Evolutionary conservation across 2,113 vertebrate species (phyloP), one percentile per base, ranked within the genome.

Genomic region (Cavia aperea): DNA sequence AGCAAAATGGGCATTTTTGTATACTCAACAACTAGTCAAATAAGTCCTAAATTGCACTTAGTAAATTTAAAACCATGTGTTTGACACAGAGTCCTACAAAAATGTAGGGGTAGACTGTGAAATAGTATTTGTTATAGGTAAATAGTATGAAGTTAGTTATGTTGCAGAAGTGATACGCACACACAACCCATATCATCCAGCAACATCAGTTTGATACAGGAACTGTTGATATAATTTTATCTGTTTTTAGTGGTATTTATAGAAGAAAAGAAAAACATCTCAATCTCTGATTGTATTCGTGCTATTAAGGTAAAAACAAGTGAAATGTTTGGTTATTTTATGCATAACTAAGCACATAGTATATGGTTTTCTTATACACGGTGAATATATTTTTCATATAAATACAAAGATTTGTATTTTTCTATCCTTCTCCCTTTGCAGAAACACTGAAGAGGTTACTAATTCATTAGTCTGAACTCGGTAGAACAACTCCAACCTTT

Each of bases 81-180:
- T 33, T 86, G 56, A 23, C 31, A 77, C 4, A 77, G 7, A 51
- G 86, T 24, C 49, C 13, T n/a, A 63, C 3, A n/a, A 8, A 73
- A 4, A 46, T 49, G 0, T 49, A 33, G 6, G 4, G 6, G 0
- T 26, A 31, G 8, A 14, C 75, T 24, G 5, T 11, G 2, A 72
- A 63, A 86, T 56, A 63, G 13, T 60, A 5, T 66, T n/a, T 77
- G 24, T 1, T 33, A 54, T 46, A 39, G 2, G 5, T n/a, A 46
- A 7, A 12, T 63, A 54, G 1, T 49, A 21, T 36, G 15, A 81
- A 65, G 33, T 49, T 86, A 83, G 58, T 66, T 56, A 36, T 83
- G 12, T 6, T 26, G 4, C 18, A 49, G 46, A 39, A 85, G 49
- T 70, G 23, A 51, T 54, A 5, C 0, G 13, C 6, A 36, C 4